These are phyloP conservation scores for Holcopasites calliopsidis DNA, from an alignment of 1,140 invertebrate genomes.

Conservation along the genomic window DNA sequence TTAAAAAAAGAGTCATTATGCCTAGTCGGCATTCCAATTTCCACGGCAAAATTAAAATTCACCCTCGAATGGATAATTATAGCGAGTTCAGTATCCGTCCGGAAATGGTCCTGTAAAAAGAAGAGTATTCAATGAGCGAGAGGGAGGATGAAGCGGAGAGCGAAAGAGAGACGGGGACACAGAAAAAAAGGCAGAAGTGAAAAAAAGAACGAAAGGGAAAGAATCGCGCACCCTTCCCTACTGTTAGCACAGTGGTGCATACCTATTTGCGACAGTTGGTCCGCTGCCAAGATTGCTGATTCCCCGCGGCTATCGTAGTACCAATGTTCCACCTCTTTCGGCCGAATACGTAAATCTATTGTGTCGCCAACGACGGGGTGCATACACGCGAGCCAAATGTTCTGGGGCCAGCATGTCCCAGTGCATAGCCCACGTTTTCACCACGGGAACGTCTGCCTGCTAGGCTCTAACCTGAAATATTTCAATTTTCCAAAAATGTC, in stretches of 20 bases:
- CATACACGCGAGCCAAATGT: slow-evolving; percentile 67
- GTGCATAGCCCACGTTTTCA: slow-evolving; percentile 36
- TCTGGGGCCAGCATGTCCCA: slow-evolving; percentile 39
- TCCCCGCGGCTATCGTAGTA: slow-evolving; percentile 70
- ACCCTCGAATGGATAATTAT: slow-evolving; percentile 24
- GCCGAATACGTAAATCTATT: slow-evolving; percentile 71
- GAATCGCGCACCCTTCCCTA: slow-evolving; percentile 52
- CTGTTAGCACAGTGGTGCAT: slow-evolving; percentile 67
- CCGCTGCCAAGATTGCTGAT: slow-evolving; percentile 69
- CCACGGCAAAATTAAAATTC: slow-evolving; percentile 14
- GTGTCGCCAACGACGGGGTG: slow-evolving; percentile 63
- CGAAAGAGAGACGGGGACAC: background rate
- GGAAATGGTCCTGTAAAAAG: slow-evolving; percentile 10
- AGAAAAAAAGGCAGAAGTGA: background rate
- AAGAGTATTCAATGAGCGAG: background rate
- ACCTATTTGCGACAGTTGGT: slow-evolving; percentile 71
- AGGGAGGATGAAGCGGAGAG: background rate
- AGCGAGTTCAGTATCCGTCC: background rate
- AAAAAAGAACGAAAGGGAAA: slow-evolving; percentile 31
- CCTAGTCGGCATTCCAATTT: background rate
- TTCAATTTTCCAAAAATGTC: slow-evolving; percentile 65
- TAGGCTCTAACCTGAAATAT: slow-evolving; percentile 51
- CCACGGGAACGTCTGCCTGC: slow-evolving; percentile 1
- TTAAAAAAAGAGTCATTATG: background rate
- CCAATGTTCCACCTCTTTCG: slow-evolving; percentile 69